Evolutionary conservation across 1,140 invertebrate genomes (phyloP), one percentile per base, ranked within the genome.

Genomic region (Gryon sp.): DNA sequence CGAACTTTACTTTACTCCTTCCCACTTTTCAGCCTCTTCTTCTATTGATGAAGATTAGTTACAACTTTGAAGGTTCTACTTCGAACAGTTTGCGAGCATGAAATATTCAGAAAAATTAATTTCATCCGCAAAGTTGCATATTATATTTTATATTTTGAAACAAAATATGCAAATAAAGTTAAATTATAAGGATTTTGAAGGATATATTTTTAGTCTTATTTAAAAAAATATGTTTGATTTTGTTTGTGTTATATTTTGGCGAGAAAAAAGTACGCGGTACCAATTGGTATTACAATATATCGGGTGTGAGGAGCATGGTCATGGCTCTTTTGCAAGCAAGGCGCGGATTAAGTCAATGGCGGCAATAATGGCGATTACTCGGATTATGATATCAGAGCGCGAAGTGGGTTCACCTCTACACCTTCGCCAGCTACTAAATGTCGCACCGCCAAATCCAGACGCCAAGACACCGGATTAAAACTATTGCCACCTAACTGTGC

Each of bases 291-390:
- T 66, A 28, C 48, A 50, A 69, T 78, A 76, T 74, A 78, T 80
- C 60, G 76, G 14, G 69, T 62, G 66, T 76, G 19, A 78, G 75
- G 66, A 79, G 55, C 57, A 73, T 63, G 72, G 72, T 79, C 72
- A 76, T 73, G 79, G 70, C 38, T 76, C 70, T 65, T 66, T 52
- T 4, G 72, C 63, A 24, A 63, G 43, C 46, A 63, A 72, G 63
- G 50, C 46, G 55, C 22, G 86, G 88, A 89, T 88, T 89, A 89
- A 87, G 82, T 82, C 88, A 89, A 89, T 88, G 85, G 83, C 81
- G 81, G 85, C 87, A 88, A 88, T 89, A 88, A 88, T 87, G 86
- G 87, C 86, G 87, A 89, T 89, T 89, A 89, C 88, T 89, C 83
- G 88, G 88, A 87, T 89, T 89, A 89, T 89, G 86, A 89, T 89